These are phyloP conservation scores for Ligdia adustata DNA, from an alignment of 2,888 invertebrate genomes.

Conservation along the genomic window DNA sequence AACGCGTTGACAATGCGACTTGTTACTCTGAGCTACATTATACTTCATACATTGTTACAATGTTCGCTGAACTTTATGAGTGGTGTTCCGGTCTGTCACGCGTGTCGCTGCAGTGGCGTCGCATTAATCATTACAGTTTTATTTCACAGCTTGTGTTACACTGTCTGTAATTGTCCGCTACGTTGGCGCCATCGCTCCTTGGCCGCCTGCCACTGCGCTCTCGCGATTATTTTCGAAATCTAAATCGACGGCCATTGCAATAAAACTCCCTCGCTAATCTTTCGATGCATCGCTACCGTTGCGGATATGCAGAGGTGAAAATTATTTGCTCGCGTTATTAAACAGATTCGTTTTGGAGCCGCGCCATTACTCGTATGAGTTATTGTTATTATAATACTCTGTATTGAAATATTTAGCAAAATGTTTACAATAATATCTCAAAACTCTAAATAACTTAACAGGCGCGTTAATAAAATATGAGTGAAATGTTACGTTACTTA, in stretches of 20 bases:
- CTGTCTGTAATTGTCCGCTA: conserved; percentile 69
- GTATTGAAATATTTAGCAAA: conserved; percentile 46
- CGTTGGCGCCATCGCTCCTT: conserved; percentile 71
- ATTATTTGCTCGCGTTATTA: conserved; percentile 43
- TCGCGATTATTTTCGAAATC: conserved; percentile 63
- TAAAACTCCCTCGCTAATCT: conserved; percentile 48
- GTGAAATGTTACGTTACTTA: conserved; percentile 32
- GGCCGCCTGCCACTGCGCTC: conserved; percentile 70
- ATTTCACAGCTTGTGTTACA: conserved; percentile 68
- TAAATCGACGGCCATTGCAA: conserved; percentile 52
- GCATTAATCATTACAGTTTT: conserved; percentile 68
- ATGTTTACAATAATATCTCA: conserved; percentile 50
- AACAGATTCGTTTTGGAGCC: conserved; percentile 51
- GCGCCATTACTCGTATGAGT: conserved; percentile 50
- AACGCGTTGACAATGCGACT: conserved; percentile 37
- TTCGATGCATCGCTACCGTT: conserved; percentile 47
- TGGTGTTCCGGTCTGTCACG: conserved; percentile 34
- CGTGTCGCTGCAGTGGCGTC: conserved; percentile 52
- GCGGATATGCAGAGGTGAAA: conserved; percentile 44
- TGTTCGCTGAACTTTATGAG: conserved; percentile 46
- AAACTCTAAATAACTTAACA: conserved; percentile 41
- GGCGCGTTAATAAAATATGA: neutral
- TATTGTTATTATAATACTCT: no score
- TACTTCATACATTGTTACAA: conserved; percentile 28
- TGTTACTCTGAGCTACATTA: conserved; percentile 26